Evolutionary conservation across 2,797 vertebrate genomes (phyloP), one percentile per base, ranked within the genome.

Genomic region (Lacerta bilineata): DNA sequence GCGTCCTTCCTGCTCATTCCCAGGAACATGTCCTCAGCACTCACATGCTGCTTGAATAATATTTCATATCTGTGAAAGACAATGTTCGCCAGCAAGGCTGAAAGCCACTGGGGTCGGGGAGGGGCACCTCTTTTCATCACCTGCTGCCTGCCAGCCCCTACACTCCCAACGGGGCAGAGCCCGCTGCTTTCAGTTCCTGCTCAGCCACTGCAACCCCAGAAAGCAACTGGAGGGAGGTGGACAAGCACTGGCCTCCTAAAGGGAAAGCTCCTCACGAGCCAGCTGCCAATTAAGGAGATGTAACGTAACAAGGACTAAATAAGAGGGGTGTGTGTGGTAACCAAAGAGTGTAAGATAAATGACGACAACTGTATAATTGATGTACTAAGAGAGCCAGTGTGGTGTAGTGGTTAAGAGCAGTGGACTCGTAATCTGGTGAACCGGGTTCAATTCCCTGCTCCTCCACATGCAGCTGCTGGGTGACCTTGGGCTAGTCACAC

Each of bases 11-110:
- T 91, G 55, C 95, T 98, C 95, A 99, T 93, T 41, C 98, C 98
- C 91, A 99, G 95, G 95, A 98, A 99, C 46, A 99, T 8, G 83
- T 99, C 98, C 88, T 99, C 98, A 43, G 98, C 98, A 85, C 98
- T 97, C 93, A 99, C 98, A 25, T 91, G 95, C 92, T 99, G 98
- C 93, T 98, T 98, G 96, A 98, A 97, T 84, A 98, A 92, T 80
- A 99, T 96, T 91, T 99, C 97, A 95, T 98, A 99, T 87, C 99
- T 99, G 95, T 87, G 93, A 91, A 90, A 92, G 83, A 92, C 55
- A 5, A 61, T 87, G 85, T 11, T 1, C 25, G 1, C 18, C 80
- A 5, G 87, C 36, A 50, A 10, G n/a, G 23, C 1, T n/a, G 55
- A 61, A 25, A 29, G 36, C 5, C 64, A 36, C 9, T 36, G 0